Conservation (phyloP, 2,797 vertebrate species). For the Gallinago solitaria region DNA sequence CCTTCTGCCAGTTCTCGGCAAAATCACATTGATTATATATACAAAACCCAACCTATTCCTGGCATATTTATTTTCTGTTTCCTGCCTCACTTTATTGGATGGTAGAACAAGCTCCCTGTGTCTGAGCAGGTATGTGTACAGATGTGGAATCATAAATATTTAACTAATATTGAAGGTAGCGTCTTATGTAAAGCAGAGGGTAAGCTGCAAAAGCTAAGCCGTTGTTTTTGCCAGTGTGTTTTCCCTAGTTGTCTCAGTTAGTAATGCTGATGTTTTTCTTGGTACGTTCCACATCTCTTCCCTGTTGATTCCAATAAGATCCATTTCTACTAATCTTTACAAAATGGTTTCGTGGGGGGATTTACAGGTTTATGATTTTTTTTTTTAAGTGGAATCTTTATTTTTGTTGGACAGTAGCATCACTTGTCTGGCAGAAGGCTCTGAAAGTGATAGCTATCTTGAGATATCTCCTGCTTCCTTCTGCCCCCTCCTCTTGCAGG, state of each 20-base stretch:
- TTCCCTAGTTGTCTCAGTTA: not conserved
- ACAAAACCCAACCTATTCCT: not conserved
- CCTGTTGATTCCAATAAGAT: not conserved
- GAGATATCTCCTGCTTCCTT: not conserved
- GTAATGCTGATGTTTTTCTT: not conserved
- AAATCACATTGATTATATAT: slow-evolving; percentile 24
- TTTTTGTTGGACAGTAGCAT: not conserved
- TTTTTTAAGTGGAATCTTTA: not conserved
- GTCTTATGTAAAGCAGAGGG: not conserved
- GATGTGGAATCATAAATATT: not conserved
- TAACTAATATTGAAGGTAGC: not conserved
- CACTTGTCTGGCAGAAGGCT: not conserved
- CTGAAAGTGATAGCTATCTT: not conserved
- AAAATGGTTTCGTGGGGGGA: not conserved
- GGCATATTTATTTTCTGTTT: not conserved
- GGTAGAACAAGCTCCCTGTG: not conserved
- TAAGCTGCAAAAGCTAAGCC: not conserved
- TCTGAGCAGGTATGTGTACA: not conserved
- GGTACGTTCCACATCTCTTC: not conserved
- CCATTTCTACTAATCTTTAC: not conserved
- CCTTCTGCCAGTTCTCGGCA: not conserved
- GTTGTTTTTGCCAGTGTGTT: not conserved
- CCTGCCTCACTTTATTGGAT: not conserved
- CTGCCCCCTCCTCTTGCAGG: not conserved
- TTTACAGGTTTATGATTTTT: not conserved